Evolutionary conservation across 2,113 vertebrate genomes (phyloP).

Genomic region (Pelmatolapia mariae): DNA sequence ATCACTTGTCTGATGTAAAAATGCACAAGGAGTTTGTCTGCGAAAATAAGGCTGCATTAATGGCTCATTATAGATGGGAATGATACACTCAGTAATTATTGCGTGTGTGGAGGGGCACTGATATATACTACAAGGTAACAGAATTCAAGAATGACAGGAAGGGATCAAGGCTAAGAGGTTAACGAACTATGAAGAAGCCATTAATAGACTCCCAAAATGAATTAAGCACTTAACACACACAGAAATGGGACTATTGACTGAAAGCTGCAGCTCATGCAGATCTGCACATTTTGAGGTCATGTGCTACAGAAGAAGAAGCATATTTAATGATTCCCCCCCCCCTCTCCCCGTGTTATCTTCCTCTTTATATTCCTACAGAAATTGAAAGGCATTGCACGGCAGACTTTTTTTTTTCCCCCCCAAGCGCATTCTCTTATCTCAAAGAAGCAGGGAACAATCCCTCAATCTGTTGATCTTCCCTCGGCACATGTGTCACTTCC

Average conservation of each 20-base stretch:
- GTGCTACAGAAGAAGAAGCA: not conserved
- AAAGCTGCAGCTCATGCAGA: not conserved
- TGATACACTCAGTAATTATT: slow-evolving; percentile 19
- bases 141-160: not conserved
- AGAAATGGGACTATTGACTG: not conserved
- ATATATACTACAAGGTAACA: not conserved
- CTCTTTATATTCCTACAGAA: not conserved
- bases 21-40: not conserved
- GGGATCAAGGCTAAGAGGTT: slow-evolving; percentile 9
- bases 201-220: not conserved
- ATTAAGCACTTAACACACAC: not conserved
- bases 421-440: slow-evolving; percentile 18
- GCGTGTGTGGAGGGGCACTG: not conserved
- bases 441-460: slow-evolving; percentile 5
- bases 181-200: not conserved
- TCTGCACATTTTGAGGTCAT: slow-evolving; percentile 8
- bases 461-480: slow-evolving; percentile 34
- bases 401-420: not conserved
- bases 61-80: slow-evolving; percentile 29
- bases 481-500: slow-evolving; percentile 3
- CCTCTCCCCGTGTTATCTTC: not conserved
- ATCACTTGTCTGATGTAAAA: slow-evolving; percentile 14
- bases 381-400: not conserved
- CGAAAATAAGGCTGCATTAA: not conserved
- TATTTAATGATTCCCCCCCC: not conserved